Evolutionary conservation across 2,888 invertebrate species (phyloP), one percentile per base, ranked within the genome.

Genomic region (Blastobasis lacticolella): DNA sequence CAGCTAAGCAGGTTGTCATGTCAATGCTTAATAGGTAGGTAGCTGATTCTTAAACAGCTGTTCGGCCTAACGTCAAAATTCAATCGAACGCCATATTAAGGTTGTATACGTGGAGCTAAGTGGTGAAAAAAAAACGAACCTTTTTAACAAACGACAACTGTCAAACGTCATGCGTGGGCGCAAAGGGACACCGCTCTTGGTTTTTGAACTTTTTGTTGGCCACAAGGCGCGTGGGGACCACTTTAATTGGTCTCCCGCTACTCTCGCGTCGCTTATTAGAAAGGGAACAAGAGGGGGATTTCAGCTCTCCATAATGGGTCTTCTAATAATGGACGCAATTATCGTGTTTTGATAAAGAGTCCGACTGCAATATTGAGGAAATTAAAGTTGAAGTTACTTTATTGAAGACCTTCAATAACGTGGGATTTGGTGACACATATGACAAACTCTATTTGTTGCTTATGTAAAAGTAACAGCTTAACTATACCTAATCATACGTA

Each of bases 121-220:
- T 56, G 59, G 59, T 64, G 67, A 67, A 71, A 66, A 64, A 62
- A 63, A 65, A 63, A 65, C 64, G 61, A 56, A 60, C 62, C 61
- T 62, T 64, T 67, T 66, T 72, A 70, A 70, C 66, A 69, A 71
- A 67, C 68, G 70, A 74, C 73, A 74, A 74, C 69, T 78, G 77
- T 77, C 76, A 71, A 61, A 63, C 63, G 64, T 58, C 62, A 54
- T 69, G 76, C 78, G 79, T 78, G 64, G 81, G 80, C 72, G 78
- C 70, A 72, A 66, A 75, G 71, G 71, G 66, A 67, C 67, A 71
- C 73, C 74, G 73, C 73, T 57, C 10, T 54, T 57, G 51, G 56
- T 53, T 60, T 62, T 64, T 61, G 62, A 60, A 61, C 62, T 60
- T 64, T 66, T 66, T 66, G 67, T 63, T 63, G 65, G 6, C 10